These are phyloP conservation scores for Acholoe squamosa DNA, from an alignment of 2,888 invertebrate species.

Conservation along the genomic window DNA sequence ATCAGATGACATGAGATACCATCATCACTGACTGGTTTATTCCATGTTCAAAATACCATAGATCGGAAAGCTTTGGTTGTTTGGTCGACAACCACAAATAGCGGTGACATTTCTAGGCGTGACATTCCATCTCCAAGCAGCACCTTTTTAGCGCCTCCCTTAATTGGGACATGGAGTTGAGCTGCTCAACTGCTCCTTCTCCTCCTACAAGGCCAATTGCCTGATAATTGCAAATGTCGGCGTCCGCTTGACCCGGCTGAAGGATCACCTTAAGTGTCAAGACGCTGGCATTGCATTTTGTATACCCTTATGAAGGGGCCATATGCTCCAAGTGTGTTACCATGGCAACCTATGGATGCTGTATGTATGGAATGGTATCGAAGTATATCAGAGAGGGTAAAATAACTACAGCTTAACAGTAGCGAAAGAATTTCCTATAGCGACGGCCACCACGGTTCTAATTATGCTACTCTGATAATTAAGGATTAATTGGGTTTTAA, in stretches of 20 bases:
- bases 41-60: conserved; percentile 9
- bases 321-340: no score
- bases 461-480: no score
- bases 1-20: neutral
- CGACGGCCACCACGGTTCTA: no score
- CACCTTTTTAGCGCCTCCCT: neutral
- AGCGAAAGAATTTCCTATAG: no score
- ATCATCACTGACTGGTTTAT: neutral
- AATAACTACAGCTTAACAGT: no score
- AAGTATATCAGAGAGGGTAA: no score
- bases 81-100: conserved; percentile 1
- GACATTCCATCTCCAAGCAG: conserved; percentile 13
- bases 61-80: neutral
- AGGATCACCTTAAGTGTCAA: neutral
- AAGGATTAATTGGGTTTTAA: no score
- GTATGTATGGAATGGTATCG: no score
- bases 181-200: neutral
- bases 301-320: no score
- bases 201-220: neutral
- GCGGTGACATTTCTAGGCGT: conserved; percentile 23
- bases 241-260: neutral
- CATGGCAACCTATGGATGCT: no score
- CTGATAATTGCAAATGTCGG: neutral
- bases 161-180: conserved; percentile 11
- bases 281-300: no score